A percentile compares a stretch with the other conserved stretches of the same genome.
These are phyloP conservation scores for Anaspis maculata DNA, from an alignment of 2,888 invertebrate genomes.

Conservation along the genomic window DNA sequence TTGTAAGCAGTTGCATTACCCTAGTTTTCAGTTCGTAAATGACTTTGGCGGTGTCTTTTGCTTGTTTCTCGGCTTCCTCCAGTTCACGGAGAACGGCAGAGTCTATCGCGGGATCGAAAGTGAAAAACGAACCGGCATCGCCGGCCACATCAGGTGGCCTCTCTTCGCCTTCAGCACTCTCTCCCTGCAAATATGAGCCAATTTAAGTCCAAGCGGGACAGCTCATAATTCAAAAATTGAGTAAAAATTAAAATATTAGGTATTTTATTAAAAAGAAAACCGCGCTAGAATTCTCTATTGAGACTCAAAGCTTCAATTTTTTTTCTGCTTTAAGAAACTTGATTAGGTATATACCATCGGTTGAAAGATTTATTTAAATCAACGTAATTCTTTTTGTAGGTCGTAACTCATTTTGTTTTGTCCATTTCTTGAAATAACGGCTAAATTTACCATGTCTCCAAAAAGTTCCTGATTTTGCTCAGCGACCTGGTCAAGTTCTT, in stretches of 20 bases:
- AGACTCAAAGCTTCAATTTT: no score
- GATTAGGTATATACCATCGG: no score
- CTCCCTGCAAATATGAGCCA: constrained; percentile 1
- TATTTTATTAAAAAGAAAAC: constrained; percentile 3
- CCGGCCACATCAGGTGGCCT: constrained; percentile 7
- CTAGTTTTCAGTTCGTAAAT: constrained; percentile 39
- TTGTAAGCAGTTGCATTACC: constrained; percentile 44
- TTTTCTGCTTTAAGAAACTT: constrained; percentile 1
- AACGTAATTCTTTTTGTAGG: neutral
- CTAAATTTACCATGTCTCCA: neutral
- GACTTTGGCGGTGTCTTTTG: constrained; percentile 42
- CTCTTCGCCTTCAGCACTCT: constrained; percentile 6
- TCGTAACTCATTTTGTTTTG: no score
- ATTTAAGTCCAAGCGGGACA: neutral
- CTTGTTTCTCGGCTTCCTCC: constrained; percentile 43
- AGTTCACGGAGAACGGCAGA: constrained; percentile 40
- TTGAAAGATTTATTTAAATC: neutral
- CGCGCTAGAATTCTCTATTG: neutral
- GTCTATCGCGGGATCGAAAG: constrained; percentile 28
- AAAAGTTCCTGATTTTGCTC: constrained; percentile 28
- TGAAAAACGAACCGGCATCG: constrained; percentile 21
- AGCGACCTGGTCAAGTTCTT: constrained; percentile 30
- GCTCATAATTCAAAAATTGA: neutral
- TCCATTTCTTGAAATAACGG: no score
- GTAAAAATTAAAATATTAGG: neutral